A percentile compares a stretch with the other conserved stretches of the same genome.
phyloP scores from a whole-genome alignment of 2,113 vertebrate species.

The Bostrychus sinensis region DNA sequence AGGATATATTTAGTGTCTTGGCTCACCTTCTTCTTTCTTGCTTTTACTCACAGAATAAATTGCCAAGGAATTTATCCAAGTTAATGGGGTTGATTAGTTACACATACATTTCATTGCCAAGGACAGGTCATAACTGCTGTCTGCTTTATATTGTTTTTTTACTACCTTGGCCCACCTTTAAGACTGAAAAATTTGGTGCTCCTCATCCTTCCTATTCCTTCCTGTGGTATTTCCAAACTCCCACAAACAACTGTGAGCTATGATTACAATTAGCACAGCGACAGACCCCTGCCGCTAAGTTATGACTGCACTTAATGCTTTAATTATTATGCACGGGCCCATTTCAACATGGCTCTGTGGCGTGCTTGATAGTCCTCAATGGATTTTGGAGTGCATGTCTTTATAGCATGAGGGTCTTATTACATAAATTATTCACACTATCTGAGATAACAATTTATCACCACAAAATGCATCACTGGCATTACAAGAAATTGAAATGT shows the following conservation, averaged over 20 bases:
- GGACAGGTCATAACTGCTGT: conserved; percentile 3
- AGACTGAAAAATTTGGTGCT: conserved; percentile 2
- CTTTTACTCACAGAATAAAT: neutral
- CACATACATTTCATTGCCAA: neutral
- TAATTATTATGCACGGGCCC: conserved; percentile 24
- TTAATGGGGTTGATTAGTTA: neutral
- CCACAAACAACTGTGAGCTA: conserved; percentile 44
- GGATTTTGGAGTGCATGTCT: neutral
- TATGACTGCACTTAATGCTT: conserved; percentile 31
- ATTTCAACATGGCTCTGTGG: conserved; percentile 17
- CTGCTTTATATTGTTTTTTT: conserved; percentile 20
- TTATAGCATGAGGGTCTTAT: neutral
- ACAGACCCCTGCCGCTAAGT: conserved; percentile 42
- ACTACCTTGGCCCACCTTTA: conserved; percentile 9
- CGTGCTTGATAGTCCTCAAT: conserved; percentile 7
- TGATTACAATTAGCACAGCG: conserved; percentile 41
- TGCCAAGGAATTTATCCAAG: neutral
- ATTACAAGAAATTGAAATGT: too few species aligned
- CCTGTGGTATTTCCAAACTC: conserved; percentile 29
- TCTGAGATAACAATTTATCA: too few species aligned
- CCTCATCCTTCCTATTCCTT: conserved; percentile 4
- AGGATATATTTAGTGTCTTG: neutral
- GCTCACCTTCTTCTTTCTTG: neutral
- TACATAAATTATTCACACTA: neutral
- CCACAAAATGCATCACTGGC: too few species aligned